These are phyloP conservation scores for Nineta flava DNA, from an alignment of 2,888 invertebrate species.

Conservation along the genomic window DNA sequence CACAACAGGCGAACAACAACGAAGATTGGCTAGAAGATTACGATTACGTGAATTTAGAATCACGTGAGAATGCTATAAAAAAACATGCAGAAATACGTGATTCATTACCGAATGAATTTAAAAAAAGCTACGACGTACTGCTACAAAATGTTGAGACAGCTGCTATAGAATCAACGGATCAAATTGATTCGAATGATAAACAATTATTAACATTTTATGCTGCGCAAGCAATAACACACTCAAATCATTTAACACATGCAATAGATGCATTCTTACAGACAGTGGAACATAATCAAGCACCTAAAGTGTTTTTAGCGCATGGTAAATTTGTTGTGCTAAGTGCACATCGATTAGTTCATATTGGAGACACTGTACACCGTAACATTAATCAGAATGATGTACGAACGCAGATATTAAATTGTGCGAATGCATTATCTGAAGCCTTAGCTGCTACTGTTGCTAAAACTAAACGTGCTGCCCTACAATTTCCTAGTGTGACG, in stretches of 20 bases:
- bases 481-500: slow-evolving; percentile 78
- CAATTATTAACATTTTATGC: slow-evolving; percentile 78
- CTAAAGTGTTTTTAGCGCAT: slow-evolving; percentile 82
- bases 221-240: slow-evolving; percentile 71
- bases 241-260: slow-evolving; percentile 69
- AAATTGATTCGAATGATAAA: slow-evolving; percentile 59
- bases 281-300: slow-evolving; percentile 85
- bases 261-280: slow-evolving; percentile 85
- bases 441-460: slow-evolving; percentile 68
- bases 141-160: slow-evolving; percentile 55
- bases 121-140: slow-evolving; percentile 58
- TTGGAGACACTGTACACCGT: slow-evolving; percentile 84
- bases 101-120: slow-evolving; percentile 53
- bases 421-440: slow-evolving; percentile 67
- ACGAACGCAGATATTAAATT: slow-evolving; percentile 53
- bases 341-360: slow-evolving; percentile 85
- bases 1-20: slow-evolving; percentile 23
- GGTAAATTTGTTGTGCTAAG: slow-evolving; percentile 89
- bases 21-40: slow-evolving; percentile 69
- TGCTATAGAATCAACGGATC: slow-evolving; percentile 26
- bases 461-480: slow-evolving; percentile 80
- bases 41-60: slow-evolving; percentile 78
- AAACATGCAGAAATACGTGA: slow-evolving; percentile 60
- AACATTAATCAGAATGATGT: slow-evolving; percentile 62
- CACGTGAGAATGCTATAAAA: slow-evolving; percentile 51